Evolutionary conservation across 1,140 invertebrate genomes (phyloP), one percentile per base, ranked within the genome.

Genomic region (Sweltsa coloradensis): DNA sequence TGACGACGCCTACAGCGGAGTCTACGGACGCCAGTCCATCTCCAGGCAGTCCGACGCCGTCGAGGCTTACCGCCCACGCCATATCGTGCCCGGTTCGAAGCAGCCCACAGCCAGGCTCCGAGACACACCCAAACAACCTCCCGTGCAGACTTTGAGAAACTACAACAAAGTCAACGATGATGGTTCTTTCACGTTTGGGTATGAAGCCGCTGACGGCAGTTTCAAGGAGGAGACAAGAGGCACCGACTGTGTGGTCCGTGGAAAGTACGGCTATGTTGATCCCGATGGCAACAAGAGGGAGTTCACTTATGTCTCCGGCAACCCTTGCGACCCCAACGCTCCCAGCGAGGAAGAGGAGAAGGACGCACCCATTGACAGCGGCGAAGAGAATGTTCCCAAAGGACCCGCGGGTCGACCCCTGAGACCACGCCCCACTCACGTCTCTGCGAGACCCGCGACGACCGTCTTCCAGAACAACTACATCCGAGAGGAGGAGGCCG

Each of bases 291-390:
- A 89, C 60, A 85, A 88, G 56, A 64, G 87, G 47, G 84, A 90
- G 58, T 89, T 90, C 61, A 85, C 82, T 1, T 92, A 92, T 60
- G 85, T 88, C 1, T 88, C 85, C n/a, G 87, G 87, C n/a, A 89
- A 89, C 57, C 84, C 85, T 3, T 89, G 85, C 60, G 85, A 89
- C 55, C 84, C 84, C 1, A 86, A 87, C 60, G 81, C 80, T 7
- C 76, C 78, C 0, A 75, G 83, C 40, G 76, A 73, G 9, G 72
- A 76, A 16, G 72, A 80, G 44, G 54, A 59, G 21, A 71, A 83
- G 11, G 77, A 82, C 7, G 67, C 65, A 67, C 29, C 57, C 56
- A 45, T 44, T 11, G 47, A 53, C 34, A 54, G 54, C 44, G 56
- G 55, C 5, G 58, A 60, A 34, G 61, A 63, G 23, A 63, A 65